These are phyloP conservation scores for Copsychus sechellarum DNA, from an alignment of 2,113 vertebrate species.

Conservation along the genomic window DNA sequence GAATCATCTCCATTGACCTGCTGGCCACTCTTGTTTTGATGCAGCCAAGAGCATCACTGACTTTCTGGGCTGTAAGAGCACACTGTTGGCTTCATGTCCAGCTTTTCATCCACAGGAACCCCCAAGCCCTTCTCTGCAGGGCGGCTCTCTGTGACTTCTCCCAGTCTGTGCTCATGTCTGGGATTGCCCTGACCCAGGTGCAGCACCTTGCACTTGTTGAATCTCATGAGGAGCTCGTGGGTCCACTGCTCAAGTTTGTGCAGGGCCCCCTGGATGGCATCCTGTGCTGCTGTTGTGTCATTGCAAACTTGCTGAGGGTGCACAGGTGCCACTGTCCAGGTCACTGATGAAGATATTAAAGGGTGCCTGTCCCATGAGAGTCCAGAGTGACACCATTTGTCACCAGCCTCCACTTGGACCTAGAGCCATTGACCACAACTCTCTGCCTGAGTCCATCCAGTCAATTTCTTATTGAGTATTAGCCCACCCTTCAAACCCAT, in stretches of 20 bases:
- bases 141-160: not conserved
- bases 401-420: rapidly evolving
- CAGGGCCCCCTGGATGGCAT: not conserved
- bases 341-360: not conserved
- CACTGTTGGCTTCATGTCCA: not conserved
- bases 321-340: not conserved
- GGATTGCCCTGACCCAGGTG: not conserved
- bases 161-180: not conserved
- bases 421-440: not conserved
- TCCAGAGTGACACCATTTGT: not conserved
- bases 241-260: not conserved
- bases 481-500: not conserved
- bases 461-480: not conserved
- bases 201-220: not conserved
- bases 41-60: not conserved
- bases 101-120: not conserved
- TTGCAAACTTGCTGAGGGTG: not conserved
- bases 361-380: no score
- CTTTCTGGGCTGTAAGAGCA: not conserved
- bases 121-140: not conserved
- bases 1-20: rapidly evolving
- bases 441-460: not conserved
- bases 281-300: not conserved
- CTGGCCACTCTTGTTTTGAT: not conserved
- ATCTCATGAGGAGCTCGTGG: rapidly evolving